phyloP scores from a whole-genome alignment of 2,888 invertebrate genomes.

The Pycnomerus fuliginosus region DNA sequence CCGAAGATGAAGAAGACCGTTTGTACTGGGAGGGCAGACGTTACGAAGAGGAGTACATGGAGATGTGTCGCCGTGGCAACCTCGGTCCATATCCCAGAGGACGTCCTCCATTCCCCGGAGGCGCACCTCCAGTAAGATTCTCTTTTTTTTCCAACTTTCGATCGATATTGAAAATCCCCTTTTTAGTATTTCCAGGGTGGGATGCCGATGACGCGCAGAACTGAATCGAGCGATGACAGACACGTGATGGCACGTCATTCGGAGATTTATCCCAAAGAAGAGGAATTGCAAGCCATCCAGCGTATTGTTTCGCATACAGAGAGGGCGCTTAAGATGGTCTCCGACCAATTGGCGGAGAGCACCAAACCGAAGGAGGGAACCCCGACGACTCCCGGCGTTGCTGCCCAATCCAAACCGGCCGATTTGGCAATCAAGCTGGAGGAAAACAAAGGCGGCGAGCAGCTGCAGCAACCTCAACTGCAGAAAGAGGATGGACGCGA shows the following conservation, averaged over 20 bases:
- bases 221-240: conserved; percentile 93
- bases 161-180: too few species aligned
- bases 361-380: conserved; percentile 46
- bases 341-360: conserved; percentile 80
- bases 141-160: too few species aligned
- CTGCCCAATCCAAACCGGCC: conserved; percentile 45
- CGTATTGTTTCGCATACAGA: conserved; percentile 92
- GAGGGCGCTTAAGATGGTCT: conserved; percentile 89
- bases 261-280: conserved; percentile 90
- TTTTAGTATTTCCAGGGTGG: conserved; percentile 54
- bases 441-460: conserved; percentile 38
- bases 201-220: conserved; percentile 68
- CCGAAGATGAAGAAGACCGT: conserved; percentile 76
- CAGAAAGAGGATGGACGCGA: conserved; percentile 74
- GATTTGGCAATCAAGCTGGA: conserved; percentile 53
- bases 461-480: conserved; percentile 27
- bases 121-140: conserved; percentile 50
- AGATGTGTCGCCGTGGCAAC: conserved; percentile 69
- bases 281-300: conserved; percentile 85
- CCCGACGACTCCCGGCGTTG: conserved; percentile 18
- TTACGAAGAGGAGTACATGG: conserved; percentile 73
- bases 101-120: conserved; percentile 50
- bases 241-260: conserved; percentile 93
- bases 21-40: conserved; percentile 86
- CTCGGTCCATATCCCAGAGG: conserved; percentile 57